A percentile compares a stretch with the other conserved stretches of the same genome.
Conservation (phyloP, 2,797 vertebrate genomes). For the Ctenopoma kingsleyae region DNA sequence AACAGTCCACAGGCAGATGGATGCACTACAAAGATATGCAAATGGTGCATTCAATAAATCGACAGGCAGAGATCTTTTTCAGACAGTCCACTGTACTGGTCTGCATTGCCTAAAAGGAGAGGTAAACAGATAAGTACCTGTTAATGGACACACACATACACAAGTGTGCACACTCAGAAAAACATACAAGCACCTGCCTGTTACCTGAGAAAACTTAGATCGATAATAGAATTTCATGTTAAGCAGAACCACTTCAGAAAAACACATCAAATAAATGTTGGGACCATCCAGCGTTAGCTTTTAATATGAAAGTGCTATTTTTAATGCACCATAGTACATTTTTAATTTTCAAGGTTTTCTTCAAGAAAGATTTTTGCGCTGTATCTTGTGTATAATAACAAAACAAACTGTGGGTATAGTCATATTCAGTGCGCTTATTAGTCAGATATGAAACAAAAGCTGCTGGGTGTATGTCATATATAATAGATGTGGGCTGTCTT, state of each 20-base stretch:
- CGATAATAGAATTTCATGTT: conserved; percentile 59
- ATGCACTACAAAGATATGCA: conserved; percentile 90
- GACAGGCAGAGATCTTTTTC: conserved; percentile 85
- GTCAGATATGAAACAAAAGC: conserved; percentile 83
- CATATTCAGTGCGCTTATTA: conserved; percentile 76
- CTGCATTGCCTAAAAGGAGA: conserved; percentile 83
- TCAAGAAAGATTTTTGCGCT: conserved; percentile 55
- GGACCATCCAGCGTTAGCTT: conserved; percentile 31
- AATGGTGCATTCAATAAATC: conserved; percentile 86
- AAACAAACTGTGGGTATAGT: conserved; percentile 73
- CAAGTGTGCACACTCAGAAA: conserved; percentile 59
- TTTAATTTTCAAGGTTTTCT: conserved; percentile 63
- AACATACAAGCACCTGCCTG: conserved; percentile 68
- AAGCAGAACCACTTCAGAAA: conserved; percentile 59
- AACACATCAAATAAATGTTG: conserved; percentile 51
- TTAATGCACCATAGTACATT: conserved; percentile 41
- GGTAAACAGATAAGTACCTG: conserved; percentile 87
- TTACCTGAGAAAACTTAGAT: conserved; percentile 62
- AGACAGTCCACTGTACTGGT: conserved; percentile 80
- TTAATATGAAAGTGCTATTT: conserved; percentile 49
- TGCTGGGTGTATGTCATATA: conserved; percentile 82
- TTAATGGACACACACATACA: conserved; percentile 81
- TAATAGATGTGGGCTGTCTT: conserved; percentile 84
- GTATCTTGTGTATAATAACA: conserved; percentile 64
- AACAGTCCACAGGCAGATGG: conserved; percentile 85